Evolutionary conservation across 1,140 invertebrate species (phyloP), one percentile per base, ranked within the genome.

Genomic region (Camponotus vicinus): DNA sequence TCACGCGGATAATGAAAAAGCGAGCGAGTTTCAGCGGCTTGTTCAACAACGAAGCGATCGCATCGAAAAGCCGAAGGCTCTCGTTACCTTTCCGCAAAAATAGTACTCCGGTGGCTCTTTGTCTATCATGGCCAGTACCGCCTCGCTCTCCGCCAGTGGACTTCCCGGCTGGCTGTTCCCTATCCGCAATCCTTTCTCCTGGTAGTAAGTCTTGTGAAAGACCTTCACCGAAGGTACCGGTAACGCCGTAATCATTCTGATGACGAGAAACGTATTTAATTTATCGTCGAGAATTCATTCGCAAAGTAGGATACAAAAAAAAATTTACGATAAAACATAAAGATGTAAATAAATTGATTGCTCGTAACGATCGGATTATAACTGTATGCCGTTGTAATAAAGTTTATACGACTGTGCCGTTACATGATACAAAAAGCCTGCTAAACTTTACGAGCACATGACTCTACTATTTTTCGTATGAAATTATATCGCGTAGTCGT

Each of bases 31-130:
- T 52, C 42, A 45, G 9, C 42, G 42, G 42, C 0, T 45, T 45
- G 27, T 45, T 45, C 9, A 45, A 45, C 9, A 1, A 45, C 9
- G 9, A 45, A 45, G 42, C 42, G 42, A 45, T 45, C 15, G 49
- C 15, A 52, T 18, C 15, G 49, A 52, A 52, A 52, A 52, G 49
- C 18, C 49, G 13, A 18, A 32, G 21, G 34, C 13, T 85, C 49
- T 18, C 9, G 18, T 92, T 93, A 97, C 97, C 95, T 97, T 97
- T 61, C 97, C 97, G 91, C 96, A 97, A 70, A 97, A 95, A 91
- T 97, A 97, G 80, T 97, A 96, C 93, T 97, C 97, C 6, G 96
- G 96, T 66, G 96, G 93, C 85, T 94, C 93, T 71, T 95, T 94
- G 70, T 94, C 94, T 27, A 89, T 82, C 45, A 94, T 77, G 2